Evolutionary conservation across 2,888 invertebrate genomes (phyloP).

Genomic region (Cheilosia grossa): DNA sequence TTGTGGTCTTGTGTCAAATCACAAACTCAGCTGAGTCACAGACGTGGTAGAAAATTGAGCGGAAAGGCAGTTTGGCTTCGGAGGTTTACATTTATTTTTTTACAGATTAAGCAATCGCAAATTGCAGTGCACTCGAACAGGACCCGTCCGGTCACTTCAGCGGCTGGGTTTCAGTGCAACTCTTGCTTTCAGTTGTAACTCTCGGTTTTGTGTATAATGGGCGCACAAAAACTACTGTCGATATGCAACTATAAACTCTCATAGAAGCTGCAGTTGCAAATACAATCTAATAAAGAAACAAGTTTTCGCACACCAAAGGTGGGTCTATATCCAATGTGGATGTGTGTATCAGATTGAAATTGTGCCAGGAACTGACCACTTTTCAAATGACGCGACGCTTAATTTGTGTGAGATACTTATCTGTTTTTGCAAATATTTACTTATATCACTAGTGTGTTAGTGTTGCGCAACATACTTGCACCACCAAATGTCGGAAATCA

Average conservation of each 20-base stretch:
- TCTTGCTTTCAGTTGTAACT: slow-evolving; percentile 54
- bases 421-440: neutral
- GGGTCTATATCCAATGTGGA: slow-evolving; percentile 9
- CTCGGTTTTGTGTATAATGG: slow-evolving; percentile 30
- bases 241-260: slow-evolving; percentile 11
- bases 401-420: slow-evolving; percentile 44
- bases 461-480: slow-evolving; percentile 47
- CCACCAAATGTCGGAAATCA: slow-evolving; percentile 19
- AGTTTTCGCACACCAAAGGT: slow-evolving; percentile 28
- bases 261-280: slow-evolving; percentile 6
- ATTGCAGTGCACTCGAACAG: slow-evolving; percentile 31
- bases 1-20: slow-evolving; percentile 1
- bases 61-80: slow-evolving; percentile 16
- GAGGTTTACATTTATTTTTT: slow-evolving; percentile 7
- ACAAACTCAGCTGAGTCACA: slow-evolving; percentile 37
- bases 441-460: slow-evolving; percentile 6
- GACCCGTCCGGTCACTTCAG: slow-evolving; percentile 37
- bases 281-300: slow-evolving; percentile 37
- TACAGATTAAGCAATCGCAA: slow-evolving; percentile 44
- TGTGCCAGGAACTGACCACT: slow-evolving; percentile 73
- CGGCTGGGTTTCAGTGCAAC: slow-evolving; percentile 23
- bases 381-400: slow-evolving; percentile 33
- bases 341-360: slow-evolving; percentile 56
- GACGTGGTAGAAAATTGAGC: neutral
- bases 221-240: slow-evolving; percentile 3